A percentile compares a stretch with the other conserved stretches of the same genome.
These are phyloP conservation scores for Apocheima hispidaria DNA, from an alignment of 2,888 invertebrate species.

Conservation along the genomic window DNA sequence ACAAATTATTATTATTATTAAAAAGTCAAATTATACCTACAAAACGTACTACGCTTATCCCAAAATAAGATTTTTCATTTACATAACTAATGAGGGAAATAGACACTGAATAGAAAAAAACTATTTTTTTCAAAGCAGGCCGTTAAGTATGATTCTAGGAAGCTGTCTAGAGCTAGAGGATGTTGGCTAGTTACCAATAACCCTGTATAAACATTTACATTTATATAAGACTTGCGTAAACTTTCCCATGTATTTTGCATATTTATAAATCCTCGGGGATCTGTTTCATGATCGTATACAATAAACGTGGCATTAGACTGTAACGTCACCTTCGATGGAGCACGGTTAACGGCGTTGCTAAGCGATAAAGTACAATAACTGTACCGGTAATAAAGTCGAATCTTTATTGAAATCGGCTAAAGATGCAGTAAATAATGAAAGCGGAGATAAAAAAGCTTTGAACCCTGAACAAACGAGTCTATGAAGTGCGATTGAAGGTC, in stretches of 20 bases:
- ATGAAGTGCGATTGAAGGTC: too few relatives aligned
- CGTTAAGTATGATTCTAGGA: too few relatives aligned
- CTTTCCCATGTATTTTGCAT: slow-evolving; percentile 38
- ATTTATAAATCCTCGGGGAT: slow-evolving; percentile 32
- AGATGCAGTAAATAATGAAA: not conserved
- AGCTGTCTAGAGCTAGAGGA: too few relatives aligned
- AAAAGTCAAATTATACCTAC: too few relatives aligned
- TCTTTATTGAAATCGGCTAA: not conserved
- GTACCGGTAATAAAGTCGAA: slow-evolving; percentile 4
- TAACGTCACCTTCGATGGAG: slow-evolving; percentile 8
- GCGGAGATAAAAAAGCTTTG: not conserved
- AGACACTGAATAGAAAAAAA: too few relatives aligned
- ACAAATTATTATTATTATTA: too few relatives aligned
- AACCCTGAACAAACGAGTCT: not conserved
- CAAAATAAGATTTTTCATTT: too few relatives aligned
- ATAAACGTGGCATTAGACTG: slow-evolving; percentile 22
- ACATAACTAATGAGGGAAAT: too few relatives aligned
- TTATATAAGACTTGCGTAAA: slow-evolving; percentile 33
- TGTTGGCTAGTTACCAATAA: too few relatives aligned
- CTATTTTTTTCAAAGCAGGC: too few relatives aligned
- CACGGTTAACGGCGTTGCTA: slow-evolving; percentile 8
- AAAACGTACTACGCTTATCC: too few relatives aligned
- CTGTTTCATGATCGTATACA: slow-evolving; percentile 19
- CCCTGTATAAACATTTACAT: slow-evolving; percentile 29
- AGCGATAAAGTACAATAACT: not conserved